phyloP scores from a whole-genome alignment of 2,113 vertebrate species.

The Ageneiosus marmoratus region DNA sequence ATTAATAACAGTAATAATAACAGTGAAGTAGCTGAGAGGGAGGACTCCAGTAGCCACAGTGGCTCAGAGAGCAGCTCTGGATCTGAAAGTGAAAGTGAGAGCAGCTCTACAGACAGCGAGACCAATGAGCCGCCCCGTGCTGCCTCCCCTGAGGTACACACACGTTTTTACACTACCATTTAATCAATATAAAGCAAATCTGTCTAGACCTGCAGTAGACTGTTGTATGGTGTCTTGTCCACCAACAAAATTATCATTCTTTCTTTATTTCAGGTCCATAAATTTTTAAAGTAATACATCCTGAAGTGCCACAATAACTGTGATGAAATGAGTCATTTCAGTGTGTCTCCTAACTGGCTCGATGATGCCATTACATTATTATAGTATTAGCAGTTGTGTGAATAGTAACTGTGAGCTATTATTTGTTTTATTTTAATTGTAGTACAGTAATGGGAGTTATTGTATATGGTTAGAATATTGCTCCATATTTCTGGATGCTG shows the following conservation, averaged over 20 bases:
- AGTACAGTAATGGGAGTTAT: background rate
- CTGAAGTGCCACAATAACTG: background rate
- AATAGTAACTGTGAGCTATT: background rate
- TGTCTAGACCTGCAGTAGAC: background rate
- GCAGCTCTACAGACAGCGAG: constrained; percentile 96
- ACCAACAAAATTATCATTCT: background rate
- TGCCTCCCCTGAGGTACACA: constrained; percentile 86
- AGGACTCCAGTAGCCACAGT: constrained; percentile 95
- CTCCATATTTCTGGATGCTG: background rate
- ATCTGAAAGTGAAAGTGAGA: constrained; percentile 97
- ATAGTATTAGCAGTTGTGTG: background rate
- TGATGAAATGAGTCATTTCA: background rate
- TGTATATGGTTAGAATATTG: background rate
- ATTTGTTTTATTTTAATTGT: background rate
- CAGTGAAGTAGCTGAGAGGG: constrained; percentile 82
- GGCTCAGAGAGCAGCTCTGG: constrained; percentile 97
- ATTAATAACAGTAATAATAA: constrained; percentile 79
- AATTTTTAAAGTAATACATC: background rate
- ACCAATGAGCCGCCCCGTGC: constrained; percentile 89
- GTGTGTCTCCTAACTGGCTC: background rate
- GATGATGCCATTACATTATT: background rate
- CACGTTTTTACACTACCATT: background rate
- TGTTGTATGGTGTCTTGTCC: background rate
- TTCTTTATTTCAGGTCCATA: background rate
- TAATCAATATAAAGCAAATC: background rate